Conservation (phyloP, 2,888 invertebrate species). For the Leucania comma region DNA sequence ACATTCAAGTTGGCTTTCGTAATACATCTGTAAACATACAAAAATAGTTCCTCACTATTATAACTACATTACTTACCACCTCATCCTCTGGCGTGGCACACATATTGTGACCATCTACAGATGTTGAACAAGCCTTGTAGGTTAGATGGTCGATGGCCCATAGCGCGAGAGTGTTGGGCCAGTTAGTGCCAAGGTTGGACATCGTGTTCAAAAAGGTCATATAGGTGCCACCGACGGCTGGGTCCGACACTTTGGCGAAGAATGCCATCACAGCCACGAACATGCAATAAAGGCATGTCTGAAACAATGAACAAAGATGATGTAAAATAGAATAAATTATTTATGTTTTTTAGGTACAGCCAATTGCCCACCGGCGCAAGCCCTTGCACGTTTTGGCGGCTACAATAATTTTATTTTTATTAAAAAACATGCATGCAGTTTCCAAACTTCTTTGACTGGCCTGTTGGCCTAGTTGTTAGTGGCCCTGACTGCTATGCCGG, state of each 20-base stretch:
- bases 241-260: constrained; percentile 99
- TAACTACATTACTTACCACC: constrained; percentile 90
- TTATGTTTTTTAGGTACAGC: not conserved
- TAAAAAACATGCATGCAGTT: not conserved
- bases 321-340: not conserved
- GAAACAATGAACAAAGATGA: constrained; percentile 49
- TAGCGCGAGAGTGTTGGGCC: constrained; percentile 97
- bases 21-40: not conserved
- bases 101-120: constrained; percentile 88
- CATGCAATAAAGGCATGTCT: constrained; percentile 98
- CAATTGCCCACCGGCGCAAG: not conserved
- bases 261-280: constrained; percentile 99
- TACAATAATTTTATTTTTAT: not conserved
- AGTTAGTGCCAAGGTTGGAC: constrained; percentile 99
- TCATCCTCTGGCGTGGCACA: constrained; percentile 92
- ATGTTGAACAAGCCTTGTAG: constrained; percentile 92
- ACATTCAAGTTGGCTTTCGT: not conserved
- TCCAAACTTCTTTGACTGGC: no score
- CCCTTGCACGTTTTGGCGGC: not conserved
- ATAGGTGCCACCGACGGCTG: constrained; percentile 99
- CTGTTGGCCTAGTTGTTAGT: no score
- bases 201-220: constrained; percentile 99
- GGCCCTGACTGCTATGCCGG: no score
- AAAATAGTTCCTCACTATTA: not conserved
- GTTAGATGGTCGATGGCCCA: constrained; percentile 98